Conservation (phyloP, 2,113 vertebrate species). For the Prietella phreatophila region DNA sequence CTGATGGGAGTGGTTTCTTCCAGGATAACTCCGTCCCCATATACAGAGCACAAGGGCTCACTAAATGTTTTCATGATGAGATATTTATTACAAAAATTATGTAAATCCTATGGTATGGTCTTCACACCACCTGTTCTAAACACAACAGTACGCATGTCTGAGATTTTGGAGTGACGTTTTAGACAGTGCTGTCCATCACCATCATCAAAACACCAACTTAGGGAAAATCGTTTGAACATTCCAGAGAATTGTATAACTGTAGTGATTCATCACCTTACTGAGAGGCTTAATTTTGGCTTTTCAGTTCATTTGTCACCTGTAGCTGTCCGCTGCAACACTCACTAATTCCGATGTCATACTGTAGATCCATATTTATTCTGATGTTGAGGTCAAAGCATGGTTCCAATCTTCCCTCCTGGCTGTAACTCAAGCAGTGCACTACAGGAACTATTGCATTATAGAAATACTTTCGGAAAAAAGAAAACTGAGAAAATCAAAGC, state of each 20-base stretch:
- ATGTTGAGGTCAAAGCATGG: not conserved
- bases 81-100: not conserved
- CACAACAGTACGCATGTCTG: too few relatives aligned
- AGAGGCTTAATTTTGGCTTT: not conserved
- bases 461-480: not conserved
- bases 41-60: not conserved
- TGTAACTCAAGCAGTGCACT: not conserved
- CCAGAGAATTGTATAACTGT: not conserved
- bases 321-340: too few relatives aligned
- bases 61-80: not conserved
- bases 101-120: not conserved
- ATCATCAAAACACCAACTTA: not conserved
- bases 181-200: not conserved
- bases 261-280: too few relatives aligned
- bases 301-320: not conserved
- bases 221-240: not conserved
- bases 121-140: not conserved
- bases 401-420: not conserved
- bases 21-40: too few relatives aligned
- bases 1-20: not conserved
- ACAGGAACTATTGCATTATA: not conserved
- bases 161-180: not conserved
- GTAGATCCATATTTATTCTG: not conserved
- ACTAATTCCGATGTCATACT: not conserved
- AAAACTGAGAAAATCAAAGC: not conserved